Conservation (phyloP, 2,113 vertebrate genomes). For the Oreochromis niloticus region DNA sequence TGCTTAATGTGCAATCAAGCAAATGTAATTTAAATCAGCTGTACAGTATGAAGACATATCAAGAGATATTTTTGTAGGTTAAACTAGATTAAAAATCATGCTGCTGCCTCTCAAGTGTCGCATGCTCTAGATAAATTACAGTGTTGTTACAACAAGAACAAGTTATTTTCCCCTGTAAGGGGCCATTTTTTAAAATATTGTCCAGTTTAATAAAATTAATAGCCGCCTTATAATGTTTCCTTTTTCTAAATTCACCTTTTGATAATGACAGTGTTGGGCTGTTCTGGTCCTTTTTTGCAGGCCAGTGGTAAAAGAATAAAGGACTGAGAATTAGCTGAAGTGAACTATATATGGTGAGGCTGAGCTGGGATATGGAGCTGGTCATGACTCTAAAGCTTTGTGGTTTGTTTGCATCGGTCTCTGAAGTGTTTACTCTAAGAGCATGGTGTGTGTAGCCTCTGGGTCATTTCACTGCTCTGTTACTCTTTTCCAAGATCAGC, state of each 20-base stretch:
- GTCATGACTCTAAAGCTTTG: not conserved
- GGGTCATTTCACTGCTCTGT: not conserved
- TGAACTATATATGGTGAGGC: slow-evolving; percentile 36
- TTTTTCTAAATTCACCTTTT: not conserved
- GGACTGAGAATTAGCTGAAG: slow-evolving; percentile 17
- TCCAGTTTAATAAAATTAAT: not conserved
- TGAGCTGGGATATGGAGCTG: not conserved
- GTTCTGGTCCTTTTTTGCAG: slow-evolving; percentile 46
- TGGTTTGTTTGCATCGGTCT: slow-evolving; percentile 26
- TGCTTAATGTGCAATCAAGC: slow-evolving; percentile 34
- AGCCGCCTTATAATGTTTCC: not conserved
- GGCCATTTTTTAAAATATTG: not conserved
- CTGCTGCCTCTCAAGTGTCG: not conserved
- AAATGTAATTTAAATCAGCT: slow-evolving; percentile 30
- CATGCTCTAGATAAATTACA: slow-evolving; percentile 34
- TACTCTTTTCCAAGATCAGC: not conserved
- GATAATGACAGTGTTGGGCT: slow-evolving; percentile 21
- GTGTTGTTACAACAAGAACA: not conserved
- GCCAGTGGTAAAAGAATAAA: slow-evolving; percentile 32
- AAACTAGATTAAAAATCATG: not conserved
- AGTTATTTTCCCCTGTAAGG: not conserved
- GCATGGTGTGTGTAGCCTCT: slow-evolving; percentile 15
- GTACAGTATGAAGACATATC: slow-evolving; percentile 18
- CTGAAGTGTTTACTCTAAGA: not conserved
- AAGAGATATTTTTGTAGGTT: slow-evolving; percentile 61